phyloP scores from a whole-genome alignment of 2,797 vertebrate genomes.

The Anomalospiza imberbis region DNA sequence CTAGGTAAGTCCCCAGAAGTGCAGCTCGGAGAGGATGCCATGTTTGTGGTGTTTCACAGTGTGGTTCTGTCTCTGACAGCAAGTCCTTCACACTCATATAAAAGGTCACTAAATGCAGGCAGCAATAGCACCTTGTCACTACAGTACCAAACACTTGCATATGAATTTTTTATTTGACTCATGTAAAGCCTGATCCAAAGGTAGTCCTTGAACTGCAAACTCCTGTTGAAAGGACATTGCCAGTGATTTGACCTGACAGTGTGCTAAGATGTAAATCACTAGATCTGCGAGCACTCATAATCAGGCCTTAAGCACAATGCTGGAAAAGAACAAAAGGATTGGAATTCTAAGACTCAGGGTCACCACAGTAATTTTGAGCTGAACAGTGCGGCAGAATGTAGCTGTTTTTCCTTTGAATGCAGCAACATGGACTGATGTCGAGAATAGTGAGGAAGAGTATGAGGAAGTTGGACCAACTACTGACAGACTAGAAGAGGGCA shows the following conservation, averaged over 20 bases:
- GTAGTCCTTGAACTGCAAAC: conserved; percentile 20
- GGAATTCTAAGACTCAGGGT: not conserved
- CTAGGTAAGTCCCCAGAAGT: not conserved
- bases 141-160: conserved; percentile 10
- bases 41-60: not conserved
- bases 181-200: conserved; percentile 6
- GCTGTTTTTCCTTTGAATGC: not conserved
- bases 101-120: conserved; percentile 30
- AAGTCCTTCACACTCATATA: not conserved
- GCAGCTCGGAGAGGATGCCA: not conserved
- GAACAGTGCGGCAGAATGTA: not conserved
- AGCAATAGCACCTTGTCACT: conserved; percentile 28
- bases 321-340: conserved; percentile 39
- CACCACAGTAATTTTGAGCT: not conserved
- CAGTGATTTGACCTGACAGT: conserved; percentile 48
- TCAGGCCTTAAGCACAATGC: not conserved
- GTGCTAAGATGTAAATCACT: conserved; percentile 25
- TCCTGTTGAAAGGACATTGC: conserved; percentile 3
- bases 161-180: conserved; percentile 42
- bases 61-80: not conserved
- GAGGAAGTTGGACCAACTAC: not conserved
- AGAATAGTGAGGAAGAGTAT: not conserved
- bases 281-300: not conserved
- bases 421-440: not conserved
- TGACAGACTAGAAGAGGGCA: not conserved